Percentiles rank a stretch among this genome's conserved stretches.
phyloP scores from a whole-genome alignment of 2,113 vertebrate species.

The Xenus cinereus region DNA sequence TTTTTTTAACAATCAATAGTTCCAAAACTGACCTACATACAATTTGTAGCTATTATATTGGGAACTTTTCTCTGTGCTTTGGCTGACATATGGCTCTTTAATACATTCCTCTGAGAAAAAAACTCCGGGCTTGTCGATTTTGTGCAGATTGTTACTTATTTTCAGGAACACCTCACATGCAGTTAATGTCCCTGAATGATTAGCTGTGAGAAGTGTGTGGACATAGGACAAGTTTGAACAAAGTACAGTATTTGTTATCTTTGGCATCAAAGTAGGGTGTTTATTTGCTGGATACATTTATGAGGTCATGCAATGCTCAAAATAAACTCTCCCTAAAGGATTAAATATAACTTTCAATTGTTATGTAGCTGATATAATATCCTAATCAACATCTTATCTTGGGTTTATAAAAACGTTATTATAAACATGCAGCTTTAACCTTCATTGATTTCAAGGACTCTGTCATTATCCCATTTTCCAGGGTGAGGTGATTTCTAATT shows the following conservation, averaged over 20 bases:
- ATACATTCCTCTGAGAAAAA: neutral
- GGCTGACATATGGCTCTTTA: neutral
- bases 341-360: slow-evolving; percentile 67
- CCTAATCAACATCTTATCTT: slow-evolving; percentile 68
- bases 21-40: neutral
- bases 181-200: neutral
- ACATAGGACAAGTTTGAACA: neutral
- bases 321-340: slow-evolving; percentile 52
- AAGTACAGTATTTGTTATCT: neutral
- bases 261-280: neutral
- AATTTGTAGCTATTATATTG: neutral
- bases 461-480: slow-evolving; percentile 75
- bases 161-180: neutral
- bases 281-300: neutral
- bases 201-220: neutral
- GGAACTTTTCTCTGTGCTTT: neutral
- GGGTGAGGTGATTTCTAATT: slow-evolving; percentile 75
- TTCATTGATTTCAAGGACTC: slow-evolving; percentile 81
- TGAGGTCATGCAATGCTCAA: slow-evolving; percentile 43
- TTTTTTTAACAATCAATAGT: neutral
- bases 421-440: slow-evolving; percentile 72
- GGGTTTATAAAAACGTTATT: slow-evolving; percentile 55
- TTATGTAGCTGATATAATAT: slow-evolving; percentile 57
- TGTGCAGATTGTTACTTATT: neutral
- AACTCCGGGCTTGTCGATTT: neutral